Percentiles rank a stretch among this genome's conserved stretches.
Evolutionary conservation across 2,113 vertebrate genomes (phyloP).

Genomic region (Phylloscopus trochilus): DNA sequence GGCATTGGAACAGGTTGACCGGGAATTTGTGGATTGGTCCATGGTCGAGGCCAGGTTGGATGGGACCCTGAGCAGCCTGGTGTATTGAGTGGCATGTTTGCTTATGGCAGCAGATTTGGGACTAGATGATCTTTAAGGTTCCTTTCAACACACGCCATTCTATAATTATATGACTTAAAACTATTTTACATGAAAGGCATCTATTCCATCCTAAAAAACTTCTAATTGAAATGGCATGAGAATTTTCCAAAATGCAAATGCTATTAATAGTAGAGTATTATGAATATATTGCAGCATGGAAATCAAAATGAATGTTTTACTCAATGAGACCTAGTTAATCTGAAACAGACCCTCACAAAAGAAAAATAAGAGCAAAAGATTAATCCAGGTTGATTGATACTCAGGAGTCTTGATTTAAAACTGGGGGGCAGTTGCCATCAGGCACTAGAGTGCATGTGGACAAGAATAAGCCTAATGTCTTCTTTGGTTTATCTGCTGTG

Average conservation of each 20-base stretch:
- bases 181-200: neutral
- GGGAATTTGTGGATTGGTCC: neutral
- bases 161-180: neutral
- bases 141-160: neutral
- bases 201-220: neutral
- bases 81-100: neutral
- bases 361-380: constrained; percentile 18
- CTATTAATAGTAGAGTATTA: constrained; percentile 22
- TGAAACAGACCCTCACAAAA: constrained; percentile 1
- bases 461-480: constrained; percentile 42
- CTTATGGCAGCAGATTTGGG: too few species aligned
- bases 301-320: constrained; percentile 49
- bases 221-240: neutral
- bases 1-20: neutral
- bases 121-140: neutral
- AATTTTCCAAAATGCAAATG: constrained; percentile 23
- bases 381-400: neutral
- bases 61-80: neutral
- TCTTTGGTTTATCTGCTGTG: constrained; percentile 45
- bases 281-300: constrained; percentile 26
- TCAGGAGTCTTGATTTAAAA: constrained; percentile 48
- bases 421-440: neutral
- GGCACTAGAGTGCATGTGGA: neutral
- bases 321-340: neutral
- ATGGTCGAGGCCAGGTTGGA: neutral